Percentiles rank a stretch among this genome's conserved stretches.
These are phyloP conservation scores for Cochlearius cochlearius DNA, from an alignment of 2,113 vertebrate species.

Conservation along the genomic window DNA sequence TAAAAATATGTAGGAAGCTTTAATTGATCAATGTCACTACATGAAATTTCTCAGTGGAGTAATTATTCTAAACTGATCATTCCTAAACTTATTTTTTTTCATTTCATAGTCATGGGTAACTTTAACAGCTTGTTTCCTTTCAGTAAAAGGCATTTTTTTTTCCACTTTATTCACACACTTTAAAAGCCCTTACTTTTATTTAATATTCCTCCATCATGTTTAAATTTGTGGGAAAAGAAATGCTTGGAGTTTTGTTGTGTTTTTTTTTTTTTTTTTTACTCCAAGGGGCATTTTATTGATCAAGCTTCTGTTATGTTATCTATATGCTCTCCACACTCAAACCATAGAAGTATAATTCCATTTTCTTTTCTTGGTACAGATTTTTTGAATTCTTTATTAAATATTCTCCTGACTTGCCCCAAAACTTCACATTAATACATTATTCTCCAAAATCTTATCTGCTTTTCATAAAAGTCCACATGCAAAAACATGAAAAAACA, in stretches of 20 bases:
- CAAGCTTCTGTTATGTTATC: background rate
- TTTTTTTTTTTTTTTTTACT: too few relatives aligned
- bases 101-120: background rate
- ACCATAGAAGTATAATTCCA: background rate
- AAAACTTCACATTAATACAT: background rate
- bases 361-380: background rate
- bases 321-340: background rate
- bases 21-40: background rate
- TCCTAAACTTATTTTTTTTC: background rate
- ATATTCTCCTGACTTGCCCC: background rate
- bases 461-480: background rate
- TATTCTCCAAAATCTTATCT: background rate
- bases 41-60: background rate
- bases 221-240: background rate
- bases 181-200: background rate
- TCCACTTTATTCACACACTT: background rate
- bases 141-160: background rate
- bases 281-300: background rate
- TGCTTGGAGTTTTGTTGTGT: too few relatives aligned
- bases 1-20: background rate
- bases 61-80: background rate
- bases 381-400: background rate
- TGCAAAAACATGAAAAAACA: background rate
- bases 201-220: background rate
- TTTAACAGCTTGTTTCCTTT: background rate